phyloP scores from a whole-genome alignment of 2,888 invertebrate genomes.

The Eledona agricola region DNA sequence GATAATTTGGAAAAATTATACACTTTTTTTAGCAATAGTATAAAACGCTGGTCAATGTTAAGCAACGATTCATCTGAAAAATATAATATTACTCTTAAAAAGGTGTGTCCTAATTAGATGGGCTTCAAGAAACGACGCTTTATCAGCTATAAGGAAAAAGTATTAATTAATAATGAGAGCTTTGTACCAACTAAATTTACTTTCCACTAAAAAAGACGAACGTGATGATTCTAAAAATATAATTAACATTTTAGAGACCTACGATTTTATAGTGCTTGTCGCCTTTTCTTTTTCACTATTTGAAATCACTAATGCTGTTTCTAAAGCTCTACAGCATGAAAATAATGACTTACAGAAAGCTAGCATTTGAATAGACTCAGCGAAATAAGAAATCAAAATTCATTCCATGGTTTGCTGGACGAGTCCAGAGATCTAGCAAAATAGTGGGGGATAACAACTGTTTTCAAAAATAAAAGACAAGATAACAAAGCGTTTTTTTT shows the following conservation, averaged over 20 bases:
- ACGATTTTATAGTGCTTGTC: slow-evolving; percentile 45
- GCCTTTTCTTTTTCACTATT: slow-evolving; percentile 50
- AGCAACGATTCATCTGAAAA: slow-evolving; percentile 2
- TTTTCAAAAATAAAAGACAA: slow-evolving; percentile 1
- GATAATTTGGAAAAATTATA: slow-evolving; percentile 1
- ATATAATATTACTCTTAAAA: not conserved
- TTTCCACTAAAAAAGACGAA: not conserved
- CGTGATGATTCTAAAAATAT: slow-evolving; percentile 24
- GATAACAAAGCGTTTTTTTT: slow-evolving; percentile 31
- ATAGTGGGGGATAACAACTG: slow-evolving; percentile 42
- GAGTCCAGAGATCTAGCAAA: slow-evolving; percentile 37
- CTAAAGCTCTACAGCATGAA: slow-evolving; percentile 37
- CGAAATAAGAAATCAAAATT: slow-evolving; percentile 35
- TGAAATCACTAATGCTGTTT: slow-evolving; percentile 50
- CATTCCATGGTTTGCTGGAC: slow-evolving; percentile 1
- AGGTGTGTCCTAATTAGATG: slow-evolving; percentile 2
- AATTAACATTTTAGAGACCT: slow-evolving; percentile 39
- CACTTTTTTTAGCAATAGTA: slow-evolving; percentile 2
- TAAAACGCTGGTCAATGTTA: slow-evolving; percentile 1
- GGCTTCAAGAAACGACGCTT: slow-evolving; percentile 1
- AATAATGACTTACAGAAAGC: slow-evolving; percentile 42
- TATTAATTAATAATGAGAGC: not conserved
- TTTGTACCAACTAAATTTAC: slow-evolving; percentile 1
- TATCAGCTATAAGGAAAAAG: not conserved
- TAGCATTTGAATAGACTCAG: slow-evolving; percentile 40